Evolutionary conservation across 2,113 vertebrate species (phyloP).

Genomic region (Melanotaenia duboulayi): DNA sequence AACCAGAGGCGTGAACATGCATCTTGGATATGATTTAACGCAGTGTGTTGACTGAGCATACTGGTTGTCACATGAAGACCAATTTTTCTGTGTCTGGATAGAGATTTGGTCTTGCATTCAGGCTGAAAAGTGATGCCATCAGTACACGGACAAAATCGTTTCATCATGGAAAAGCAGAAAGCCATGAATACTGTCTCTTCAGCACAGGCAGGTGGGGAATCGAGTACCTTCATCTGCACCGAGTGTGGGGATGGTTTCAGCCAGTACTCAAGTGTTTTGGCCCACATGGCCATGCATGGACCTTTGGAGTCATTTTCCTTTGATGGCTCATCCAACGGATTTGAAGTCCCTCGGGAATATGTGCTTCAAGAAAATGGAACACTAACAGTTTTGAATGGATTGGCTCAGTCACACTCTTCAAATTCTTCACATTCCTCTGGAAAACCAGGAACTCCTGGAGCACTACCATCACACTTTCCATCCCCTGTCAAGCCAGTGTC

Average conservation of each 20-base stretch:
- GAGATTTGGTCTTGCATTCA: background rate
- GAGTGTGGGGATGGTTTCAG: conserved; percentile 85
- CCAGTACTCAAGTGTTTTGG: conserved; percentile 77
- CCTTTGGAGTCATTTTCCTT: conserved; percentile 79
- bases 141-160: conserved; percentile 53
- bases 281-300: conserved; percentile 82
- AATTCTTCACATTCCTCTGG: conserved; percentile 51
- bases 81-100: conserved; percentile 26
- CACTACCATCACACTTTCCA: conserved; percentile 60
- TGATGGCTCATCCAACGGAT: conserved; percentile 78
- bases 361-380: conserved; percentile 85
- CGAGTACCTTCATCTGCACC: conserved; percentile 83
- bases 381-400: conserved; percentile 77
- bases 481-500: conserved; percentile 52
- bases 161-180: conserved; percentile 76
- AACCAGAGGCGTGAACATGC: conserved; percentile 12
- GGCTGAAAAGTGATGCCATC: conserved; percentile 68
- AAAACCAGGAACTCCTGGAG: conserved; percentile 69
- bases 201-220: conserved; percentile 56
- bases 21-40: conserved; percentile 22
- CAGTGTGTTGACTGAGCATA: conserved; percentile 13
- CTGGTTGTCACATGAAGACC: conserved; percentile 27
- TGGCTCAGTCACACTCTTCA: conserved; percentile 57
- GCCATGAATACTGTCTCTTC: conserved; percentile 56
- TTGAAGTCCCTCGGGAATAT: conserved; percentile 82